Evolutionary conservation across 1,140 invertebrate species (phyloP), one percentile per base, ranked within the genome.

Genomic region (Cyclargus thomasi): DNA sequence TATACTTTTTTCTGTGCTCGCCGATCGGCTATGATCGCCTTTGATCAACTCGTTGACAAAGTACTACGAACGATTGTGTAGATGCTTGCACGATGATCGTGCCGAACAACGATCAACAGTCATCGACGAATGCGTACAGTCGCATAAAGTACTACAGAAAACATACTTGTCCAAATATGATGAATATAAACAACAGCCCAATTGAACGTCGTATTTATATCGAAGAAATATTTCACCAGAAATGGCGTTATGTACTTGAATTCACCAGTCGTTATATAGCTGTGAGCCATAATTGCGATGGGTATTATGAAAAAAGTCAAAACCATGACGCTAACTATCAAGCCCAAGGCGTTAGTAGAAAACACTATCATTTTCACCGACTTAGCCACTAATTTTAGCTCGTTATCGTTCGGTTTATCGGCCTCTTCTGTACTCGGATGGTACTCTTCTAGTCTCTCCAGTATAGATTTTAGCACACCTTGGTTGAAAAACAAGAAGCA

Each of bases 121-220:
- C n/a, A n/a, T n/a, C n/a, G n/a, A n/a, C n/a, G n/a, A n/a, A n/a
- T n/a, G n/a, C n/a, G n/a, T n/a, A 29, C 2, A 29, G 23, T 3
- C 5, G 5, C 5, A 11, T 47, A 14, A 47, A 47, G 14, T 47
- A 47, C 39, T 14, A 64, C 17, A 23, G 11, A 18, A 29, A 23
- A 65, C 64, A 35, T 29, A 66, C 64, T 55, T 35, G 64, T 55
- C 23, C 29, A 55, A 57, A 59, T 11, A 18, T 66, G 64, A 11
- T 66, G 64, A 57, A 66, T 29, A 66, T 66, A 66, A n/a, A 66
- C 16, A 6, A 66, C 2, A 11, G 55, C 8, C 17, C 55, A 66
- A 16, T 20, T 59, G 8, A 66, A 66, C 17, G 35, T 20, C 1
- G 22, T 59, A 11, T 62, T 29, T 20, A 57, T 62, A 35, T 67